Base-by-base conservation (phyloP, 2,113 vertebrate genomes). In the Rhinolophus ferrumequinum region DNA sequence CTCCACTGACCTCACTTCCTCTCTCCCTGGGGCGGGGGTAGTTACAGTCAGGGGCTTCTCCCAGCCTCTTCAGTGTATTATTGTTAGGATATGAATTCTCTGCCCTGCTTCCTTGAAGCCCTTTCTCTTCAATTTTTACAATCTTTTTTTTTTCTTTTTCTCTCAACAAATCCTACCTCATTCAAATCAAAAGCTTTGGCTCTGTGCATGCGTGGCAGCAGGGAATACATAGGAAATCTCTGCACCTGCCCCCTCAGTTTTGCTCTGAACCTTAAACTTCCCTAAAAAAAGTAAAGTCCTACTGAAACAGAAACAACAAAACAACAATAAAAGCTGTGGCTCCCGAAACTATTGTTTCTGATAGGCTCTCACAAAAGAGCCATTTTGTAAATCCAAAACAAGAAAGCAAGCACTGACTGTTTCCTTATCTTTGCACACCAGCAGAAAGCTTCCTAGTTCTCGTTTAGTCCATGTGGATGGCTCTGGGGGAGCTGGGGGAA, bases 101-200 rank as follows among this genome's bases (percentile, higher is more conserved):
- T 30, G 19, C 56, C 52, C 72, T 75, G 15, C 60, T 93, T 80
- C 33, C 10, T 77, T 89, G 16, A 35, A 76, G 79, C 3, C 19
- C 67, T 86, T 60, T 44, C 41, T 41, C 67, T 90, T 80, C 41
- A 92, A 16, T 66, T 69, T 33, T 66, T 52, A 67, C 4, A 50
- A 30, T 35, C 13, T 6, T 50, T 50, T 50, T 50, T 60, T 50
- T 66, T 15, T 52, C 50, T 64, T 66, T 21, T 41, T 41, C 14
- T 91, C 50, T 83, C 44, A 24, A 50, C 35, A 85, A 89, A 85
- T 26, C 11, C 4, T 22, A 41, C 13, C 3, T 41, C n/a, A 52
- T 62, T 97, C 26, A 95, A n/a, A 91, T 88, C 14, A 80, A 88
- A 91, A 47, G 33, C 44, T 77, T 83, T 54, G 91, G 12, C 30